Conservation (phyloP, 1,140 invertebrate genomes). For the Pollicipes pollicipes region DNA sequence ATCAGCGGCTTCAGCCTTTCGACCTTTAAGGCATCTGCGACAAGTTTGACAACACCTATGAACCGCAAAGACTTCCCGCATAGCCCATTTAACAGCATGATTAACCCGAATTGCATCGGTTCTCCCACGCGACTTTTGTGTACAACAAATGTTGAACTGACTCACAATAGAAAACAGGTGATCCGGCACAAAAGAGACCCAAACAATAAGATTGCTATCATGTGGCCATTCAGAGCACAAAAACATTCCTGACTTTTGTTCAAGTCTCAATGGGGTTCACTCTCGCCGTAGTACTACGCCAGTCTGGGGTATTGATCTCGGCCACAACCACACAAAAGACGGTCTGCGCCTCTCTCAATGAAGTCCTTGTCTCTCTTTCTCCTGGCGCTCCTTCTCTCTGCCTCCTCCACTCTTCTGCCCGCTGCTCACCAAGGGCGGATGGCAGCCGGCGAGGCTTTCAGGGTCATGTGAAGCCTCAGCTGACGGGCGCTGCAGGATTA, state of each 20-base stretch:
- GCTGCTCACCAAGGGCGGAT: no score
- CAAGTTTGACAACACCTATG: no score
- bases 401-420: neutral
- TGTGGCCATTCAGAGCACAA: neutral
- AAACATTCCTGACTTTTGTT: neutral
- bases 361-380: neutral
- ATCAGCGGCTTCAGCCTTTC: no score
- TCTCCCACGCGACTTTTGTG: neutral
- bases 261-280: neutral
- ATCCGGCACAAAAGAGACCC: neutral
- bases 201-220: slow-evolving; percentile 1
- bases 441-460: no score
- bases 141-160: neutral
- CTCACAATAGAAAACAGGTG: neutral
- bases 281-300: neutral
- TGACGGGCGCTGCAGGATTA: neutral
- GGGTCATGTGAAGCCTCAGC: no score
- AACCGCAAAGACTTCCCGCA: no score
- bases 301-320: neutral
- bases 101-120: no score
- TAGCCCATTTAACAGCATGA: no score
- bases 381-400: neutral
- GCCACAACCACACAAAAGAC: neutral
- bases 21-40: no score
- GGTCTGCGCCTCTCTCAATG: neutral